Base-by-base conservation (phyloP, 1,140 invertebrate species). In the Anastrepha obliqua region DNA sequence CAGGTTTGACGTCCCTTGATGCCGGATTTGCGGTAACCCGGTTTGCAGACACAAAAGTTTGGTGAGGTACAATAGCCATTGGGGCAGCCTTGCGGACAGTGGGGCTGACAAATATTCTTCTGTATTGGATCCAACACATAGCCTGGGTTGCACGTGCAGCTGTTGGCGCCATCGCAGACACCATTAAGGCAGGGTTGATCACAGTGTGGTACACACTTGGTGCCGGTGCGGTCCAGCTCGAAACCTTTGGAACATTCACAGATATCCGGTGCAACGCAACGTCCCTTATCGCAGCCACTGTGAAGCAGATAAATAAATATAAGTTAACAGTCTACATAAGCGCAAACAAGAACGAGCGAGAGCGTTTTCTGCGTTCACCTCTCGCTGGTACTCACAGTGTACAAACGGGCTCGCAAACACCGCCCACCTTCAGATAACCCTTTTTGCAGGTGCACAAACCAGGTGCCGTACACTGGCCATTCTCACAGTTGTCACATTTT, bases 1-100 rank as follows among this genome's bases (percentile, higher is more conserved):
- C 96, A 97, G 17, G 91, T 93, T 78, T 96, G 94, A 42, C 95
- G 94, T 0, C 96, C 96, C 91, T 96, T 96, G 2, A 95, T 94
- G 78, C 96, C 95, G 89, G 96, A 95, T 89, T 96, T 96, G 86
- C 94, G 93, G 90, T 94, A 96, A 17, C 95, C 95, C 0, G 92
- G 91, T 87, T 94, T 93, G 89, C 95, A 96, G 51, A 94, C 93
- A 90, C 95, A 96, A 70, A 94, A 93, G 89, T 95, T 94, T 3
- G 95, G 95, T 1, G 93, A 93, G 5, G 94, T 94, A 89, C 95
- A 96, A 47, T 94, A 93, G 3, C 95, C 95, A 89, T 96, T 95
- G 47, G 94, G 92, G 89, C 96, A 96, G 1, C 95, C 95, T 44
- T 94, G 94, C 2, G 95, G 94, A 90, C 96, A 96, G 55, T 94